Evolutionary conservation across 1,140 invertebrate genomes (phyloP).

Genomic region (Holotrichia oblita): DNA sequence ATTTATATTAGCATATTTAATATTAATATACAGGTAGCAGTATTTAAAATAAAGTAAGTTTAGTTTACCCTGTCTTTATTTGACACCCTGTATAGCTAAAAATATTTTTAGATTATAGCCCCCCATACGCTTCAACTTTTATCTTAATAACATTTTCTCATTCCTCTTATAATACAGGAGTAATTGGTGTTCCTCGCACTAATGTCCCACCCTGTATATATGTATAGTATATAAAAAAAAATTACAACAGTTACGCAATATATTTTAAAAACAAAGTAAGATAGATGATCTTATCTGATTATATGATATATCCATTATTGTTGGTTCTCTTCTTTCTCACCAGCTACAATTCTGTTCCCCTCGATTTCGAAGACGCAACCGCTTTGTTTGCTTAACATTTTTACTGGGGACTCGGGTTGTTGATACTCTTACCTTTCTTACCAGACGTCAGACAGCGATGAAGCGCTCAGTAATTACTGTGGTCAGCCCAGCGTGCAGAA

Average conservation of each 20-base stretch:
- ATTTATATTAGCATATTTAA: no score
- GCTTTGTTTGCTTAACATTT: slow-evolving; percentile 11
- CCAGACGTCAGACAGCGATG: slow-evolving; percentile 15
- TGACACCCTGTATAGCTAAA: no score
- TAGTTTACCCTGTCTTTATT: no score
- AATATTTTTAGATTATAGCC: no score
- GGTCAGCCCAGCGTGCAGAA: slow-evolving; percentile 31
- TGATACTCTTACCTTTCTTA: neutral
- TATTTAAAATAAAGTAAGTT: no score
- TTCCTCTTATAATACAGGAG: no score
- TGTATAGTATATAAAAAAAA: no score
- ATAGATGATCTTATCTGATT: neutral
- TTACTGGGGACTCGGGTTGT: neutral
- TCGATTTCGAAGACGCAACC: neutral
- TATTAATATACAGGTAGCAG: no score
- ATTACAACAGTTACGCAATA: neutral
- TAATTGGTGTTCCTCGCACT: no score
- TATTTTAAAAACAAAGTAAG: neutral
- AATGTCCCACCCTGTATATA: no score
- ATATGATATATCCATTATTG: neutral
- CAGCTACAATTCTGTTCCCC: neutral
- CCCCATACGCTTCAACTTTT: no score
- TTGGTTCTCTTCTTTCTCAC: neutral
- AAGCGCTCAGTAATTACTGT: slow-evolving; percentile 22
- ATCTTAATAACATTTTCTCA: no score